These are phyloP conservation scores for Cremastinae sp. DNA, from an alignment of 2,888 invertebrate species.

Conservation along the genomic window DNA sequence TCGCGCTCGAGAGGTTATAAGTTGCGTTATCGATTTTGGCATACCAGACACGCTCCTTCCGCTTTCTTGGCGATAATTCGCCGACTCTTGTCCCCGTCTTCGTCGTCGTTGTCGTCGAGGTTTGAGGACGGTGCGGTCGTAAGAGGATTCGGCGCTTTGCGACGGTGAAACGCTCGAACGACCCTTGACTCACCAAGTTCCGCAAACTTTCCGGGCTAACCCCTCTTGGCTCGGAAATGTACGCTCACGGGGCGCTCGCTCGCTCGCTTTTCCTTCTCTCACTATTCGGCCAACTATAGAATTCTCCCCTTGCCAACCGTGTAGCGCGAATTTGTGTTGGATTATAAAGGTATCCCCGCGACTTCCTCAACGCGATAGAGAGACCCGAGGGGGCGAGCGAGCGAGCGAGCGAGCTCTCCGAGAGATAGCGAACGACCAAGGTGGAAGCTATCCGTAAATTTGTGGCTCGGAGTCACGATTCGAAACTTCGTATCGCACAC, in stretches of 20 bases:
- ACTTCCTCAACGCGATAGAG: conserved; percentile 20
- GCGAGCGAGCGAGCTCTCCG: conserved; percentile 21
- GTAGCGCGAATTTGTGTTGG: conserved; percentile 51
- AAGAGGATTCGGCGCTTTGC: conserved; percentile 48
- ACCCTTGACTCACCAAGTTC: conserved; percentile 62
- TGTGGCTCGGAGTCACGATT: conserved; percentile 46
- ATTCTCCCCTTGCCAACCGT: conserved; percentile 26
- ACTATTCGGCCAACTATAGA: conserved; percentile 28
- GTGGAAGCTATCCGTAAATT: conserved; percentile 47
- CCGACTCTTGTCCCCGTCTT: conserved; percentile 64
- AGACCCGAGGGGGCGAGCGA: conserved; percentile 36
- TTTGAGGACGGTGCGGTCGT: conserved; percentile 40
- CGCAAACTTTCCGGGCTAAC: conserved; percentile 60
- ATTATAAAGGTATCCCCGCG: conserved; percentile 56
- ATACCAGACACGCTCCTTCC: conserved; percentile 77
- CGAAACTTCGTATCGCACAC: conserved; percentile 47
- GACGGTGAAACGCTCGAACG: conserved; percentile 45
- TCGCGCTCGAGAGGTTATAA: conserved; percentile 52
- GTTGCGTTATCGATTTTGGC: conserved; percentile 76
- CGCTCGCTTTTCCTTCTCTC: conserved; percentile 44
- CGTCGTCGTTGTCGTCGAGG: conserved; percentile 38
- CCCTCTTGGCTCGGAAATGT: conserved; percentile 25
- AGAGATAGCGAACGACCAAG: conserved; percentile 50
- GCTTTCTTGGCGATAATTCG: conserved; percentile 77
- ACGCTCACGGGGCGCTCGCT: not conserved